Evolutionary conservation across 2,888 invertebrate species (phyloP), one percentile per base, ranked within the genome.

Genomic region (Myopa testacea): DNA sequence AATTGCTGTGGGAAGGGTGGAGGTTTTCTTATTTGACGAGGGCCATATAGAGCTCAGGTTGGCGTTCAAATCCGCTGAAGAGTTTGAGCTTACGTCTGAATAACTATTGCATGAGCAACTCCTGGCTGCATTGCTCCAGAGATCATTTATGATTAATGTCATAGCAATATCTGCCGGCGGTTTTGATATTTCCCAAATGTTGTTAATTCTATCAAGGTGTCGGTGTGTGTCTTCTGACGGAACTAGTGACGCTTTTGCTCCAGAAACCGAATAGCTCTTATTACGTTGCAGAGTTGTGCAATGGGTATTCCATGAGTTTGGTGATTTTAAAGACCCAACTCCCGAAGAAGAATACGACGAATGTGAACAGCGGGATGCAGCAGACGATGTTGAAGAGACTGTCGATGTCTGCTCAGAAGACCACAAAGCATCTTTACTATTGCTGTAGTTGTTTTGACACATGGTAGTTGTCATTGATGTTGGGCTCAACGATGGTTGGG

Each of bases 341-440:
- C 8, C 38, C 12, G 4, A 75, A 37, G 40, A 45, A 70, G 14
- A 67, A 67, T 38, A 75, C 67, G 26, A 50, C 55, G 4, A 80
- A 81, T 85, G 81, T 87, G 86, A 82, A 84, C 85, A 84, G 84
- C 84, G 84, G 85, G 84, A 83, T 85, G 26, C 26, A 26, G 26
- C 26, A 26, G 26, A 26, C 2, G 26, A 26, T 26, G 26, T 26
- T 26, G 26, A 26, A 26, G 26, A 26, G 26, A 26, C 83, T 77
- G 84, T 86, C 80, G 89, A 88, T 50, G 86, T 86, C 82, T 88
- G 88, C 75, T 85, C 83, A 75, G 85, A 85, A 19, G 87, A 84
- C 88, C 89, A 89, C 45, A 89, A 84, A 78, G 87, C 85, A 82
- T 90, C 89, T 83, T 89, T 90, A 83, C 89, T 88, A 82, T 88